phyloP scores from a whole-genome alignment of 2,888 invertebrate species.

The Ischnura elegans region DNA sequence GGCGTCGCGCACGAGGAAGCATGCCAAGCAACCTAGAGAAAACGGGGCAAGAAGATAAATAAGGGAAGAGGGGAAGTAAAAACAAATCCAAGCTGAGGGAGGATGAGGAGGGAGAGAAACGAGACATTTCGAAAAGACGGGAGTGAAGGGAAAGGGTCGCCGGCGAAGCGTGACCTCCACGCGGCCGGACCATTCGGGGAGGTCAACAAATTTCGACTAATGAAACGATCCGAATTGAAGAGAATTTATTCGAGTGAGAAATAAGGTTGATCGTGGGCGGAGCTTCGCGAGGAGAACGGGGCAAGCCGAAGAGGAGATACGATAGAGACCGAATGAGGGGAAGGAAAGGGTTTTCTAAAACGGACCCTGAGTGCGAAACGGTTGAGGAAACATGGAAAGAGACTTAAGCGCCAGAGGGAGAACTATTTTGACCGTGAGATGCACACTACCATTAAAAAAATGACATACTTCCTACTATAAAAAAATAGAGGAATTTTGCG shows the following conservation, averaged over 20 bases:
- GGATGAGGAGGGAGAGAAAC: too few relatives aligned
- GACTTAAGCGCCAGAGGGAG: not conserved
- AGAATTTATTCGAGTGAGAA: not conserved
- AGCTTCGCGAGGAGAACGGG: not conserved
- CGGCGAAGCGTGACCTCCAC: not conserved
- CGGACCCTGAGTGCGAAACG: not conserved
- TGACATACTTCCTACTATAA: too few relatives aligned
- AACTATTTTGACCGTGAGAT: too few relatives aligned
- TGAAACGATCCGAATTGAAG: not conserved
- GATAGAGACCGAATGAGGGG: not conserved
- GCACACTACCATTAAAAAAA: too few relatives aligned
- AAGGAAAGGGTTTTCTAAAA: not conserved
- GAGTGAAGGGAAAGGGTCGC: not conserved
- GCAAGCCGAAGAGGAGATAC: not conserved
- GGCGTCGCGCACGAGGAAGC: too few relatives aligned
- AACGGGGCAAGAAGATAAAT: too few relatives aligned
- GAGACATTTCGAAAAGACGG: too few relatives aligned
- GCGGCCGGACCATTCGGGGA: not conserved
- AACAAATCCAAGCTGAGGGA: too few relatives aligned
- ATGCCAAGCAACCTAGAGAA: too few relatives aligned
- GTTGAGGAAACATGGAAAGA: not conserved
- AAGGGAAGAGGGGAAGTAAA: too few relatives aligned
- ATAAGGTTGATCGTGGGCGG: not conserved
- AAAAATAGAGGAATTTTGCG: too few relatives aligned
- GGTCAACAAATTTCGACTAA: conserved; percentile 6